Conservation (phyloP, 2,797 vertebrate species). For the Mormyrus hasselquistii region DNA sequence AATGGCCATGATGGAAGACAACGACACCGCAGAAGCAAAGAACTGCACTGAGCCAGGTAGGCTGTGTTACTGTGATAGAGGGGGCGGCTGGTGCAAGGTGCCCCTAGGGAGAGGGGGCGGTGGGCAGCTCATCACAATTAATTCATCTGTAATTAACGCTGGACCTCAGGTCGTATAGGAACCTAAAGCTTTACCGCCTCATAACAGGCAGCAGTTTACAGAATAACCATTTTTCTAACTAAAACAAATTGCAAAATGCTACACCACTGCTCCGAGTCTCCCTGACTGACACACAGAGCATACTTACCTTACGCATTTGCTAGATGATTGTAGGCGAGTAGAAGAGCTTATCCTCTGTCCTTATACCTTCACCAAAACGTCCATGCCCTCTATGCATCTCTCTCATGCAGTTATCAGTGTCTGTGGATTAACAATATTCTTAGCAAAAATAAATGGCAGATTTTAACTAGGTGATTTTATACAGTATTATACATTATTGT, state of each 20-base stretch:
- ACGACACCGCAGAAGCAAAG: background rate
- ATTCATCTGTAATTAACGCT: background rate
- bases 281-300: background rate
- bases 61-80: background rate
- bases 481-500: background rate
- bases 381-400: background rate
- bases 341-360: background rate
- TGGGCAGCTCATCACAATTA: background rate
- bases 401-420: background rate
- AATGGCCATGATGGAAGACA: conserved; percentile 3
- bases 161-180: background rate
- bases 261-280: background rate
- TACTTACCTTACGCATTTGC: background rate
- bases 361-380: background rate
- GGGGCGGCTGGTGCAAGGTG: background rate
- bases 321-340: background rate
- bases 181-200: background rate
- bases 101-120: background rate
- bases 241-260: background rate
- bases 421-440: background rate
- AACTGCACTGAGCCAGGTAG: background rate
- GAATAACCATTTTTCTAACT: background rate
- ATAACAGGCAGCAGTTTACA: background rate
- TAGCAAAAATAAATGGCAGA: background rate
- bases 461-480: background rate